These are phyloP conservation scores for Ahaetulla prasina DNA, from an alignment of 2,113 vertebrate genomes.

Conservation along the genomic window DNA sequence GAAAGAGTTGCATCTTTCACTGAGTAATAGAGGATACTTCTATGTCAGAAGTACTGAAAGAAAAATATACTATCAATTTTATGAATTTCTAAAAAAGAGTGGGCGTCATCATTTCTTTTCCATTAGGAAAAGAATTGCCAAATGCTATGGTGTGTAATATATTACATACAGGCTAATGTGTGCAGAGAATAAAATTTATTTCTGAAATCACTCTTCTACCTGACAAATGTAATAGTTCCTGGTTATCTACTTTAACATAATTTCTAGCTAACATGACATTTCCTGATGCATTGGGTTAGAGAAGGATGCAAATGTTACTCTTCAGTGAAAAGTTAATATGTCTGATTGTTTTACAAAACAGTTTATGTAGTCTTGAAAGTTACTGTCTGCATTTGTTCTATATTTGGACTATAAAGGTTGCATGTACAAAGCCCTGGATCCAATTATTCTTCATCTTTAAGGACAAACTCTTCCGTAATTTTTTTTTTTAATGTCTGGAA, in stretches of 20 bases:
- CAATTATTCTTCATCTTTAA: not conserved
- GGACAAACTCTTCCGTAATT: not conserved
- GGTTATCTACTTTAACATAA: not conserved
- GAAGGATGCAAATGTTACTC: not conserved
- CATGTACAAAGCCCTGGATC: not conserved
- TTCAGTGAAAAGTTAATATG: not conserved
- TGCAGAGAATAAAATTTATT: not conserved
- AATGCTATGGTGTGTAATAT: not conserved
- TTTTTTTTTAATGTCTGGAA: slow-evolving; percentile 5
- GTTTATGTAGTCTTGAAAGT: not conserved
- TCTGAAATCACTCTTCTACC: not conserved
- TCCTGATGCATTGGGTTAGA: not conserved
- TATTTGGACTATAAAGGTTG: slow-evolving; percentile 22
- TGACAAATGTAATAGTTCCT: not conserved
- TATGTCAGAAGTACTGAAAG: not conserved
- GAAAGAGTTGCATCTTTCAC: not conserved
- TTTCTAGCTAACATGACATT: not conserved
- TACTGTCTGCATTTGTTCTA: not conserved
- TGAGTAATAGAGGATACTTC: not conserved
- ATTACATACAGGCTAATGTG: not conserved
- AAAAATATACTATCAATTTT: not conserved
- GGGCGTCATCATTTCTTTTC: not conserved
- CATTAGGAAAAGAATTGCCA: not conserved
- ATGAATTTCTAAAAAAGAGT: not conserved
- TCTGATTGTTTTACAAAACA: slow-evolving; percentile 13